Conservation (phyloP, 2,113 vertebrate genomes). For the Gavia stellata region DNA sequence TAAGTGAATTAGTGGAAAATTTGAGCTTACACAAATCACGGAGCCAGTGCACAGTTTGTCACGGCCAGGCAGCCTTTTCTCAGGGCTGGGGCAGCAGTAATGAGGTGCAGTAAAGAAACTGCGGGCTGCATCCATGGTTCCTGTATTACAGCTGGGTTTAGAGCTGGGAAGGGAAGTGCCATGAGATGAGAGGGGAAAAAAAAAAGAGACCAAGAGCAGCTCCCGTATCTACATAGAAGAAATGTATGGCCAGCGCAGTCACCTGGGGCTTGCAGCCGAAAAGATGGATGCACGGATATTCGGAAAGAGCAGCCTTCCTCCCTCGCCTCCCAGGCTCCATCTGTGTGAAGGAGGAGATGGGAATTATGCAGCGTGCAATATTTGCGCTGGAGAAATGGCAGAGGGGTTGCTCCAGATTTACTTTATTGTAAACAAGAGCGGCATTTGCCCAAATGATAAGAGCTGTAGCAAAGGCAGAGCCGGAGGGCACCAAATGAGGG, state of each 20-base stretch:
- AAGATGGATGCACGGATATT: not conserved
- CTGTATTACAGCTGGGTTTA: not conserved
- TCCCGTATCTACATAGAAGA: not conserved
- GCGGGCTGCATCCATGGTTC: not conserved
- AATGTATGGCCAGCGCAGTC: rapidly evolving
- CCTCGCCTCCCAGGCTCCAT: not conserved
- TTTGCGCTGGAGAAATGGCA: not conserved
- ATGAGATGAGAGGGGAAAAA: not conserved
- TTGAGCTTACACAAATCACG: constrained; percentile 42
- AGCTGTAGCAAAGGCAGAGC: not conserved
- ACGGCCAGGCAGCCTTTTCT: not conserved
- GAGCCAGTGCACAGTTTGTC: not conserved
- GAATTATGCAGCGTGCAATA: not conserved
- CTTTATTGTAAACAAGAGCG: not conserved
- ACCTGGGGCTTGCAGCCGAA: not conserved
- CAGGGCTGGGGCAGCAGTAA: not conserved
- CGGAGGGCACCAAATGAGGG: not conserved
- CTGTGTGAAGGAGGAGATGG: not conserved
- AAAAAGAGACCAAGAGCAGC: not conserved
- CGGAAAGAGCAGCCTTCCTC: not conserved
- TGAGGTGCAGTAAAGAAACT: not conserved
- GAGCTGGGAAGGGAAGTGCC: not conserved
- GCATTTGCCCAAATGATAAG: not conserved
- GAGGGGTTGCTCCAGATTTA: not conserved
- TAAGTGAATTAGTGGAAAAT: constrained; percentile 57